Percentiles rank a stretch among this genome's conserved stretches.
These are phyloP conservation scores for Ageneiosus marmoratus DNA, from an alignment of 2,113 vertebrate species.

Conservation along the genomic window DNA sequence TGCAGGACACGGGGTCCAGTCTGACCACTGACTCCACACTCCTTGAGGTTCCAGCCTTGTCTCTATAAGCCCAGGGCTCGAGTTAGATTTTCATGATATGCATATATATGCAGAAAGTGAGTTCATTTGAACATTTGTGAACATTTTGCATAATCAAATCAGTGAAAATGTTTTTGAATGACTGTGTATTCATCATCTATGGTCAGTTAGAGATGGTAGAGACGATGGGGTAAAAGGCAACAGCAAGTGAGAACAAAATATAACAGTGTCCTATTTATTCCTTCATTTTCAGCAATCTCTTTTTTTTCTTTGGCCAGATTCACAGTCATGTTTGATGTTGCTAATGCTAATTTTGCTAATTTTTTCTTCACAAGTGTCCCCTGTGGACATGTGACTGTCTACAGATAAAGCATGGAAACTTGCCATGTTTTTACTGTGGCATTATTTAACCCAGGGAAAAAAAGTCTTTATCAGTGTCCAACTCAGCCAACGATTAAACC, in stretches of 20 bases:
- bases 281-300: no score
- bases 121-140: no score
- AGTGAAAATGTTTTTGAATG: no score
- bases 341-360: no score
- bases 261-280: no score
- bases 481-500: neutral
- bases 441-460: neutral
- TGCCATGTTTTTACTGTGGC: neutral
- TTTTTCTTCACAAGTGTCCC: neutral
- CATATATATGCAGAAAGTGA: no score
- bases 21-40: conserved; percentile 85
- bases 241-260: no score
- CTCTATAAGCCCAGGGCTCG: no score
- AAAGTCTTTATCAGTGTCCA: neutral
- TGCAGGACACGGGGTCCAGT: conserved; percentile 86
- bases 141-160: neutral
- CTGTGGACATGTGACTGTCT: neutral
- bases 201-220: neutral
- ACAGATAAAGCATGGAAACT: neutral
- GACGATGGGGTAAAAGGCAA: neutral
- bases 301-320: neutral
- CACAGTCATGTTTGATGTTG: neutral
- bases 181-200: no score
- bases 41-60: conserved; percentile 59
- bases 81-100: neutral